Evolutionary conservation across 2,113 vertebrate genomes (phyloP).

Genomic region (Cyprinodon tularosa): DNA sequence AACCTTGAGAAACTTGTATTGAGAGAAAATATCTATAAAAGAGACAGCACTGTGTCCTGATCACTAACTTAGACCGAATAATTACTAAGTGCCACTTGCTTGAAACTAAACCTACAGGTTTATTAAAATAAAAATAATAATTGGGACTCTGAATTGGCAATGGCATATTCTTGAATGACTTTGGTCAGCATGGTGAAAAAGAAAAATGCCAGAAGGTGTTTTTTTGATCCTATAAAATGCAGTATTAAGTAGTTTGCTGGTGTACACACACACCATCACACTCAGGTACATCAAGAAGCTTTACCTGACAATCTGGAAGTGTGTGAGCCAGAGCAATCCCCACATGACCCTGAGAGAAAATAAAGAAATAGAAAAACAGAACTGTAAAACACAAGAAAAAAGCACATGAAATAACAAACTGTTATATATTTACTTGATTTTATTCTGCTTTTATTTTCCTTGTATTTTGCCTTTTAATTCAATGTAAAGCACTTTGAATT

Average conservation of each 20-base stretch:
- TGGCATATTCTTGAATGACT: not conserved
- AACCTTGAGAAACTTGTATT: not conserved
- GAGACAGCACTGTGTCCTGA: too few species aligned
- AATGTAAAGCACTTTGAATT: too few species aligned
- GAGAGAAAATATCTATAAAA: not conserved
- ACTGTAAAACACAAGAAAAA: constrained; percentile 14
- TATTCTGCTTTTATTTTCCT: too few species aligned
- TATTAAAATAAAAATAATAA: too few species aligned
- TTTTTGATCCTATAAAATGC: not conserved
- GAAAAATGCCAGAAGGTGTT: not conserved
- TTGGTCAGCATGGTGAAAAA: not conserved
- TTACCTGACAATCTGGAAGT: constrained; percentile 91
- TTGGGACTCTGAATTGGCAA: too few species aligned
- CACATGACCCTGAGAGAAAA: constrained; percentile 88
- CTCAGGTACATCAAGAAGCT: not conserved
- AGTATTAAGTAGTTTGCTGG: not conserved
- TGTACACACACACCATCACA: not conserved
- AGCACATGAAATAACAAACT: constrained; percentile 6
- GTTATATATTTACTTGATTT: too few species aligned
- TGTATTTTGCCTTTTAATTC: too few species aligned
- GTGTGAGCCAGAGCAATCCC: constrained; percentile 92
- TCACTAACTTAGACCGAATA: too few species aligned
- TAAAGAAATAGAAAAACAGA: constrained; percentile 22
- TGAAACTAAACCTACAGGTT: too few species aligned
- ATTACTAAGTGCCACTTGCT: too few species aligned